Base-by-base conservation (phyloP, 1,140 invertebrate genomes). In the Drosophila kohkoa region DNA sequence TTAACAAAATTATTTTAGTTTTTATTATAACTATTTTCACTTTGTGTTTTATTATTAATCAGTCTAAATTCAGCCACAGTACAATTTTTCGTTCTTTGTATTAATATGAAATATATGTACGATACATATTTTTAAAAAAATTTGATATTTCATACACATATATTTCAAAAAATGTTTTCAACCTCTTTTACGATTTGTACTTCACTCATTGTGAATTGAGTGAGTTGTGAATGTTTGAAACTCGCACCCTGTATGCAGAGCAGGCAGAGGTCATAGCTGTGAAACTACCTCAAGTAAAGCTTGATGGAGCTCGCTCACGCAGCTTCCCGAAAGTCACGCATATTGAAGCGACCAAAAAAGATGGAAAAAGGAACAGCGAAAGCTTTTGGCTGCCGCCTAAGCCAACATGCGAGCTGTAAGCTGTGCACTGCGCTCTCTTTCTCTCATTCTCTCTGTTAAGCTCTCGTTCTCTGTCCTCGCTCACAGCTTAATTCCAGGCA, bases 201-300 rank as follows among this genome's bases (percentile, higher is more conserved):
- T 30, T 48, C 54, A 68, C 65, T 74, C 48, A 75, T 58, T 58
- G 51, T 20, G 51, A 51, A 71, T 74, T 69, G 71, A 68, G 71
- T 62, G 49, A 48, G 71, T 49, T 15, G 13, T 8, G 16, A 52
- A 32, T 52, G 54, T 30, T 45, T 11, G 10, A 5, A 46, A 15
- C 35, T 43, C 52, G 32, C 25, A 59, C 35, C 45, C 63, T 59
- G 54, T 67, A 51, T 49, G 45, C 48, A 8, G 5, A 10, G 7
- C 10, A 38, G 7, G 32, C 32, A 32, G 5, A 32, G 32, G 13
- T 43, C 38, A 46, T 8, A 20, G 3, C 51, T 59, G 38, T 13
- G 57, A 28, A 70, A 52, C 72, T 75, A 70, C 72, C 72, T 70
- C 72, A 75, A 75, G 72, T 43, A 75, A 70, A 75, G 72, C 66